Conservation (phyloP, 37 sponge, comb jelly and placozoan genomes). For the Petrosia ficiformis region DNA sequence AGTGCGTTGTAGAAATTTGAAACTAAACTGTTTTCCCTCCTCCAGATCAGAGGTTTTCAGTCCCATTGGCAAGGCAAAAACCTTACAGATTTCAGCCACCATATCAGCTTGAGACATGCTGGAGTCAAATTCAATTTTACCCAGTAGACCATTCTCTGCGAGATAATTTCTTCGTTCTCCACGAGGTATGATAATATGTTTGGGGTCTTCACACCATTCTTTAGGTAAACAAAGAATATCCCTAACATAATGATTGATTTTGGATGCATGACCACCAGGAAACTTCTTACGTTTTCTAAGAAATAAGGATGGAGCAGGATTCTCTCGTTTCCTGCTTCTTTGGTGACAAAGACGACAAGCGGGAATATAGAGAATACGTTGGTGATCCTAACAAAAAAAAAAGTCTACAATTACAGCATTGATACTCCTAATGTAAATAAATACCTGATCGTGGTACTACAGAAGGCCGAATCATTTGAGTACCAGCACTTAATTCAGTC, state of each 20-base stretch:
- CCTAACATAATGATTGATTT: neutral
- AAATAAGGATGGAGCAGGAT: constrained; percentile 4
- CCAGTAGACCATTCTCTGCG: constrained; percentile 17
- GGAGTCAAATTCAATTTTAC: constrained; percentile 22
- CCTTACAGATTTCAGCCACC: neutral
- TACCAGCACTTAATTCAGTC: no score
- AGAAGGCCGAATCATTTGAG: no score
- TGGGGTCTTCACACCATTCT: neutral
- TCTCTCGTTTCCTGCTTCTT: neutral
- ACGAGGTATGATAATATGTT: constrained; percentile 6
- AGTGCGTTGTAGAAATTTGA: constrained; percentile 16
- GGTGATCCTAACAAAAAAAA: no score
- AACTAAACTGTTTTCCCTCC: neutral
- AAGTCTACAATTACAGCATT: no score
- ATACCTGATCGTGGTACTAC: no score
- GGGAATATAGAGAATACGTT: no score
- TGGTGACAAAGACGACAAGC: no score
- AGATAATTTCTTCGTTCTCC: neutral
- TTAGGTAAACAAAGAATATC: constrained; percentile 12
- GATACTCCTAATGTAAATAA: no score
- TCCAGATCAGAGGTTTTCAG: neutral
- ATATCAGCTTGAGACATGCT: constrained; percentile 4
- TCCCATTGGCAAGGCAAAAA: constrained; percentile 15
- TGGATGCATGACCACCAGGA: neutral
- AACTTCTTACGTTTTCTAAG: neutral